Conservation (phyloP, 2,113 vertebrate species). For the Carassius auratus region DNA sequence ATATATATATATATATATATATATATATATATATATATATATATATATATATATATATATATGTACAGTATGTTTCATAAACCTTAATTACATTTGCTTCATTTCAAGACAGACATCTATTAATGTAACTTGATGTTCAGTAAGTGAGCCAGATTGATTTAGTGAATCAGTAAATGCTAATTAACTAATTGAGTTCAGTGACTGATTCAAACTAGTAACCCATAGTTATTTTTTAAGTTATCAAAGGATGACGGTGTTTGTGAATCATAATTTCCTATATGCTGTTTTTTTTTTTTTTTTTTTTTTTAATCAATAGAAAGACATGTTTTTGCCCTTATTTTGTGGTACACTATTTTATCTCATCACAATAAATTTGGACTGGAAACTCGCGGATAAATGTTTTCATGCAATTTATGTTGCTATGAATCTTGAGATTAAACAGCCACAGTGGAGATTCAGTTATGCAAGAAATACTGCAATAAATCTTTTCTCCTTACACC, state of each 20-base stretch:
- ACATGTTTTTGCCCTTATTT: not conserved
- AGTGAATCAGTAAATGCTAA: not conserved
- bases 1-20: too few species aligned
- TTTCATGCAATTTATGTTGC: not conserved
- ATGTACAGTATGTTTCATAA: too few species aligned
- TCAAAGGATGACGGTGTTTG: not conserved
- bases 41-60: too few species aligned
- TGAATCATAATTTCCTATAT: not conserved
- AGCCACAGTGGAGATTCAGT: not conserved
- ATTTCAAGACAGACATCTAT: too few species aligned
- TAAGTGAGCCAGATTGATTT: not conserved
- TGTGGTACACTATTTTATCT: not conserved
- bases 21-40: too few species aligned
- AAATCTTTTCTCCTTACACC: constrained; percentile 8
- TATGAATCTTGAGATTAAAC: not conserved
- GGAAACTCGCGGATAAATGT: not conserved
- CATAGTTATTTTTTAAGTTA: too few species aligned
- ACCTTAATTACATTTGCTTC: too few species aligned
- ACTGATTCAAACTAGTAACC: not conserved
- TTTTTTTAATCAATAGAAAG: not conserved
- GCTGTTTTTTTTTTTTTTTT: not conserved
- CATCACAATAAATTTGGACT: not conserved
- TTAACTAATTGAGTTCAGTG: too few species aligned
- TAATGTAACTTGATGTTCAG: too few species aligned
- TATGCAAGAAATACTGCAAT: not conserved